These are phyloP conservation scores for Nemoura dubitans DNA, from an alignment of 2,888 invertebrate species.

Conservation along the genomic window DNA sequence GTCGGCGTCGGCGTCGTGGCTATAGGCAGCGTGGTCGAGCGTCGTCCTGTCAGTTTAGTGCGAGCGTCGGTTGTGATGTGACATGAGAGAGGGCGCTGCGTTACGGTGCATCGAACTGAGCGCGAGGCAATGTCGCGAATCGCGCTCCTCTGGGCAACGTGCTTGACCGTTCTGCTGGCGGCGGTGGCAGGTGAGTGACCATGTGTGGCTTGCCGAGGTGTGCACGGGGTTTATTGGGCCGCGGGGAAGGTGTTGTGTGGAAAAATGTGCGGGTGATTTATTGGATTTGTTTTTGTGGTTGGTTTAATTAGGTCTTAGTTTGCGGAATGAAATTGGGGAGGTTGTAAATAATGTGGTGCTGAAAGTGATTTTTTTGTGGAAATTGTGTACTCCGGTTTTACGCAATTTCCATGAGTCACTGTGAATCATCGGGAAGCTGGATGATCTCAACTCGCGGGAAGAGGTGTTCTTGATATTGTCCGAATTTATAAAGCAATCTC, in stretches of 20 bases:
- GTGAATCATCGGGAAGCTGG: not conserved
- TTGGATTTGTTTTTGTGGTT: not conserved
- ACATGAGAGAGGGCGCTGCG: not conserved
- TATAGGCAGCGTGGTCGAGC: not conserved
- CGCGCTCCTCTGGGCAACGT: not conserved
- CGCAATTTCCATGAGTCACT: too few species aligned
- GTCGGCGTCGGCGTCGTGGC: not conserved
- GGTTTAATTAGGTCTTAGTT: not conserved
- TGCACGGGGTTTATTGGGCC: too few species aligned
- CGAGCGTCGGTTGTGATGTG: slow-evolving; percentile 19
- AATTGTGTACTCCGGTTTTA: too few species aligned
- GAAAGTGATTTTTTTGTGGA: too few species aligned
- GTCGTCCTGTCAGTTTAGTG: not conserved
- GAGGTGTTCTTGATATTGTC: too few species aligned
- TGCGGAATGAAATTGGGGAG: too few species aligned
- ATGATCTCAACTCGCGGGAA: not conserved
- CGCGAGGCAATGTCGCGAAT: not conserved
- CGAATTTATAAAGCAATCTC: too few species aligned
- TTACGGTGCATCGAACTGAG: not conserved
- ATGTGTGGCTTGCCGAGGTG: not conserved
- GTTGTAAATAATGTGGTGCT: too few species aligned
- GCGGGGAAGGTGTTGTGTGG: too few species aligned
- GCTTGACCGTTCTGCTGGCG: not conserved
- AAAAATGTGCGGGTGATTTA: too few species aligned
- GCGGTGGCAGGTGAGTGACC: not conserved